phyloP scores from a whole-genome alignment of 2,888 invertebrate genomes.

The Rhagonycha fulva region DNA sequence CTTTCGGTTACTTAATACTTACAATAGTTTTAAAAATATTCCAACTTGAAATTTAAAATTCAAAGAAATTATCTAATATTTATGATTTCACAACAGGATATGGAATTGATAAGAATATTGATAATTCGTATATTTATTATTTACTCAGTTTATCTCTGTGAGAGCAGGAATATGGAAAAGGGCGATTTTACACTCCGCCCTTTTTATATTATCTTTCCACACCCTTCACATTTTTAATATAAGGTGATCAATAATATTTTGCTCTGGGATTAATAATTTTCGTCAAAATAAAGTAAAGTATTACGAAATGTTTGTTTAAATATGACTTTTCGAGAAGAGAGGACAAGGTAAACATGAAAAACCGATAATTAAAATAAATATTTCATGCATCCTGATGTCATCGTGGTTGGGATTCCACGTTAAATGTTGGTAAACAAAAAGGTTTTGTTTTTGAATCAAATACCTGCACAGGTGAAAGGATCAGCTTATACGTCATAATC shows the following conservation, averaged over 20 bases:
- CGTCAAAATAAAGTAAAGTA: background rate
- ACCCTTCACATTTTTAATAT: conserved; percentile 4
- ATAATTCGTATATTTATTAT: conserved; percentile 10
- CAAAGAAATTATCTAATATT: conserved; percentile 6
- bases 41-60: conserved; percentile 2
- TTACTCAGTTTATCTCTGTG: conserved; percentile 20
- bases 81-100: conserved; percentile 5
- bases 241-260: background rate
- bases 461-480: too few species aligned
- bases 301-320: background rate
- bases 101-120: conserved; percentile 7
- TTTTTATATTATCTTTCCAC: conserved; percentile 12
- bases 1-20: background rate
- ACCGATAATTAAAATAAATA: too few species aligned
- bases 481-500: too few species aligned
- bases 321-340: background rate
- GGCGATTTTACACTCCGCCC: conserved; percentile 15
- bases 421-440: too few species aligned
- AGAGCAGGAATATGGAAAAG: conserved; percentile 10
- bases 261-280: background rate
- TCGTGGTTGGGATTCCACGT: too few species aligned
- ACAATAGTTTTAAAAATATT: background rate
- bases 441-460: too few species aligned
- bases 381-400: too few species aligned
- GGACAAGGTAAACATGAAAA: too few species aligned